Conservation (phyloP, 1,140 invertebrate species). For the Gonatopus flavifemur region DNA sequence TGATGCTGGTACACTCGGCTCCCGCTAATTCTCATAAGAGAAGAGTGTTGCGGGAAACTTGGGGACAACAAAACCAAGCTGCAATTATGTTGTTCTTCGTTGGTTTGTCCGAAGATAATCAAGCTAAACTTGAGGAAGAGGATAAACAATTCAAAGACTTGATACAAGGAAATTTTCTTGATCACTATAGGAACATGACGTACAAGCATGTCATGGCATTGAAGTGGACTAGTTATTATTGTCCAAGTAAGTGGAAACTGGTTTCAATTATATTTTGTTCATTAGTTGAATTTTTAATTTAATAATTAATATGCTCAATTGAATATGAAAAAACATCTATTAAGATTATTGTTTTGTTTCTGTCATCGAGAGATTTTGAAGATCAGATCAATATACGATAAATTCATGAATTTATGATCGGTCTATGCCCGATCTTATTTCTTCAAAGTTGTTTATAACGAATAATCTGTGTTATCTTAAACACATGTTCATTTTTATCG, state of each 20-base stretch:
- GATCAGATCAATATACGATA: no score
- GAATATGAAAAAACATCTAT: no score
- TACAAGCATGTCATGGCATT: conserved; percentile 84
- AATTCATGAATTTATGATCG: no score
- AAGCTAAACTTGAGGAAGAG: conserved; percentile 64
- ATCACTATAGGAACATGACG: conserved; percentile 82
- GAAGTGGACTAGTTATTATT: conserved; percentile 77
- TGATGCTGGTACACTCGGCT: conserved; percentile 71
- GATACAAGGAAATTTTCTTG: conserved; percentile 76
- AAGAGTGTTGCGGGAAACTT: conserved; percentile 67
- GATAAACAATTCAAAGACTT: conserved; percentile 67
- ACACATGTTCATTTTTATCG: no score
- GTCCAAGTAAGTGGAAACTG: conserved; percentile 55
- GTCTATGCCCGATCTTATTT: no score
- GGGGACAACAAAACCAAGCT: conserved; percentile 59
- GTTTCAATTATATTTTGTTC: no score
- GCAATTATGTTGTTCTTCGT: conserved; percentile 69
- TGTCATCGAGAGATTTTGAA: no score
- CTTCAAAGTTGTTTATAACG: no score
- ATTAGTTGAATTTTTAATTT: no score
- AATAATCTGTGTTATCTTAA: no score
- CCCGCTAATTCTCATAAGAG: conserved; percentile 66
- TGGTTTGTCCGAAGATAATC: conserved; percentile 61
- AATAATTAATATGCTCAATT: no score
- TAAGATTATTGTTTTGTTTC: no score